Conservation (phyloP, 2,888 invertebrate genomes). For the Erpobdella octoculata region DNA sequence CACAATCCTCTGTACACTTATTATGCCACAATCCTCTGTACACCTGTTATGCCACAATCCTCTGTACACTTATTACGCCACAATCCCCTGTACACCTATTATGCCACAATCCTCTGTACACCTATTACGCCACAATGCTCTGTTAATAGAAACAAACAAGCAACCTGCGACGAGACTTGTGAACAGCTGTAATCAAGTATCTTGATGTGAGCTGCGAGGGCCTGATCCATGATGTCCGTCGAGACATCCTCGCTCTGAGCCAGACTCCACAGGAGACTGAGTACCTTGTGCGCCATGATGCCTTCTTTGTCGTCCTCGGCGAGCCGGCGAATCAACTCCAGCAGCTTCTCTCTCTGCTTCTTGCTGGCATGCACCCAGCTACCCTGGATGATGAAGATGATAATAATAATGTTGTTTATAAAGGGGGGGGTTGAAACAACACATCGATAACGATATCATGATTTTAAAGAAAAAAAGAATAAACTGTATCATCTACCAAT, state of each 20-base stretch:
- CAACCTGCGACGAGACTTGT: constrained; percentile 57
- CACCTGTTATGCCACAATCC: no score
- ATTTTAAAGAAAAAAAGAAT: neutral
- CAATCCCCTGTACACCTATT: no score
- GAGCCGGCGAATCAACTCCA: constrained; percentile 84
- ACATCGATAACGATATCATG: neutral
- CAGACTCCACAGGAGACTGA: constrained; percentile 89
- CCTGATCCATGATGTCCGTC: constrained; percentile 94
- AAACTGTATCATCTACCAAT: no score
- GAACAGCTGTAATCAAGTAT: constrained; percentile 95
- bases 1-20: no score
- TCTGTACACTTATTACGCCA: no score
- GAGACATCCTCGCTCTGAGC: constrained; percentile 91
- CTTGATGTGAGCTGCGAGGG: constrained; percentile 85
- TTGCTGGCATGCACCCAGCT: constrained; percentile 93
- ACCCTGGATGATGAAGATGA: constrained; percentile 45
- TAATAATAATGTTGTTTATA: neutral
- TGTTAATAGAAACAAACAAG: neutral
- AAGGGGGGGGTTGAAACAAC: neutral
- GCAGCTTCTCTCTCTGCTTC: constrained; percentile 84
- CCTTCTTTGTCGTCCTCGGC: constrained; percentile 98
- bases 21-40: no score
- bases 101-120: no score
- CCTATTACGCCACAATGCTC: no score
- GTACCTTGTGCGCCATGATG: constrained; percentile 91